phyloP scores from a whole-genome alignment of 1,140 invertebrate species.

The Neuroterus valhalla region DNA sequence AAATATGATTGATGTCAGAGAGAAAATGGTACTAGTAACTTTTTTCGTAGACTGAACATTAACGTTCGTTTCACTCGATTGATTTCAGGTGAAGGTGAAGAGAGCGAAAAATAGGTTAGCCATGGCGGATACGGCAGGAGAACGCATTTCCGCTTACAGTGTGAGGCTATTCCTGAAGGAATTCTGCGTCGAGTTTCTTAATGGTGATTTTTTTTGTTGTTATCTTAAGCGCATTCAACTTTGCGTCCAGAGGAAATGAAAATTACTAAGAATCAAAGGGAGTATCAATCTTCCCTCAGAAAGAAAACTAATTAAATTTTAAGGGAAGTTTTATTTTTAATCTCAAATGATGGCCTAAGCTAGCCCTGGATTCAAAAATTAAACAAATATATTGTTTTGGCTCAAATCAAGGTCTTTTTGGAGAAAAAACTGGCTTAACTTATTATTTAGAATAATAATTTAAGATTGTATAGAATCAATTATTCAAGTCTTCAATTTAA shows the following conservation, averaged over 20 bases:
- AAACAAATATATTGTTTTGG: no score
- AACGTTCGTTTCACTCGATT: slow-evolving; percentile 11
- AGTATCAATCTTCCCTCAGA: no score
- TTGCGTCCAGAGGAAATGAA: neutral
- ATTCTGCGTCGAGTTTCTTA: slow-evolving; percentile 94
- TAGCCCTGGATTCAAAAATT: no score
- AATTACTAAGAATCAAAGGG: neutral
- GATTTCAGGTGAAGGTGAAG: slow-evolving; percentile 76
- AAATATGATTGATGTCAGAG: no score
- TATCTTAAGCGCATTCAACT: slow-evolving; percentile 14
- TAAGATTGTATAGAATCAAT: neutral
- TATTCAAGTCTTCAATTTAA: neutral
- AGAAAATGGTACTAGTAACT: no score
- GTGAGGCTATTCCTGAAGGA: slow-evolving; percentile 93
- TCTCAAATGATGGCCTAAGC: no score
- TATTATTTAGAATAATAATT: no score
- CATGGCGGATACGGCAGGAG: slow-evolving; percentile 75
- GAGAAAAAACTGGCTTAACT: no score
- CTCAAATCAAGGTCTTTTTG: no score
- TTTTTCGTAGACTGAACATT: neutral
- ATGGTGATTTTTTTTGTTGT: slow-evolving; percentile 72
- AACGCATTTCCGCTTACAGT: slow-evolving; percentile 85
- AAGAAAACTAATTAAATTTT: no score
- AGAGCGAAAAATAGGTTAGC: slow-evolving; percentile 81
- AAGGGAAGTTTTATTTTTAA: no score